Conservation (phyloP, 2,888 invertebrate species). For the Drosophila putrida region DNA sequence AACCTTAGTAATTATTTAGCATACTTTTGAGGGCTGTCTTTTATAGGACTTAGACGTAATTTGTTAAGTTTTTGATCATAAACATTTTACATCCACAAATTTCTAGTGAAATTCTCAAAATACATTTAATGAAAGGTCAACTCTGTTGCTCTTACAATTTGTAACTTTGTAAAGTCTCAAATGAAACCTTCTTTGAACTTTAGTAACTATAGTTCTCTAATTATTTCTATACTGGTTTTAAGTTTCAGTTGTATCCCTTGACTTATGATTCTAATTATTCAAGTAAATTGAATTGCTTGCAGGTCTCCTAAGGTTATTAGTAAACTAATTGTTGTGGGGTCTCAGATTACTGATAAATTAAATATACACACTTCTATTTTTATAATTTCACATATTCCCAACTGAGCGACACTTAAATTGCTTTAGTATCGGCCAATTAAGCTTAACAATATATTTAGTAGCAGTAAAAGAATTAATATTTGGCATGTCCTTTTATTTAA, state of each 20-base stretch:
- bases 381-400: not conserved
- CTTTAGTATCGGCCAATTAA: not conserved
- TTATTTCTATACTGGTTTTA: not conserved
- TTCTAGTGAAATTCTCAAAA: not conserved
- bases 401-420: not conserved
- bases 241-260: not conserved
- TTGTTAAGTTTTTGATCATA: constrained; percentile 3
- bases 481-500: not conserved
- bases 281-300: constrained; percentile 2
- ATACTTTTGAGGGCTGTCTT: constrained; percentile 1
- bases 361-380: not conserved
- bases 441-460: not conserved
- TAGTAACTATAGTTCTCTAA: not conserved
- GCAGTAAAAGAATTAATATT: constrained; percentile 14
- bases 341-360: constrained; percentile 5
- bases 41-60: not conserved
- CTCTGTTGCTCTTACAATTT: not conserved
- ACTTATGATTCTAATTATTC: constrained; percentile 15
- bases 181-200: constrained; percentile 3
- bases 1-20: constrained; percentile 8
- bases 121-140: not conserved
- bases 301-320: constrained; percentile 4
- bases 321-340: constrained; percentile 5
- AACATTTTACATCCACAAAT: constrained; percentile 7
- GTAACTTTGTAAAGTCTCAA: not conserved